Conservation (phyloP, 1,140 invertebrate genomes). For the Listronotus oregonensis region DNA sequence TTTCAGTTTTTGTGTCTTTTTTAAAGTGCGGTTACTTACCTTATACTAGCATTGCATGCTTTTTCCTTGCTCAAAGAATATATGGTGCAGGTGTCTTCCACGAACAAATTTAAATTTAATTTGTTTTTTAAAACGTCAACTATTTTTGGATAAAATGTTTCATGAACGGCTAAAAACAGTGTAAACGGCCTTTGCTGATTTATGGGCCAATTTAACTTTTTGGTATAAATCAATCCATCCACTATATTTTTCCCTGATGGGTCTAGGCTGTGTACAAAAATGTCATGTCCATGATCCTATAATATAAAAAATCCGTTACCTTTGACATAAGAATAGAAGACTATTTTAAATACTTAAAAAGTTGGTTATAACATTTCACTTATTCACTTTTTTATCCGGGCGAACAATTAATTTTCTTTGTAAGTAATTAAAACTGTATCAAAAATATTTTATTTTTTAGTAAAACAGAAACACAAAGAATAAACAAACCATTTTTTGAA, state of each 20-base stretch:
- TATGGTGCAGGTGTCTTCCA: not conserved
- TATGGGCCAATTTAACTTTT: not conserved
- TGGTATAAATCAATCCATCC: not conserved
- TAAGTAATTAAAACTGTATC: too few species aligned
- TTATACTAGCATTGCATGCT: not conserved
- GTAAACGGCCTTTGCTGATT: not conserved
- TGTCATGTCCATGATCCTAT: constrained; percentile 13
- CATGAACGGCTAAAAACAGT: constrained; percentile 10
- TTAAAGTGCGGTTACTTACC: too few species aligned
- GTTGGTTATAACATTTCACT: too few species aligned
- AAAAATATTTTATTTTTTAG: too few species aligned
- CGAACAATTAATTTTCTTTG: too few species aligned
- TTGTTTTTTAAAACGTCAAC: not conserved
- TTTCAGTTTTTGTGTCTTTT: too few species aligned
- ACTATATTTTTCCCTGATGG: constrained; percentile 10
- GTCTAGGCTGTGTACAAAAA: constrained; percentile 19
- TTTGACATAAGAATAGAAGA: too few species aligned
- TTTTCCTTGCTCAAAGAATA: not conserved
- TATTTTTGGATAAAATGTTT: constrained; percentile 5
- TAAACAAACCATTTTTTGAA: too few species aligned
- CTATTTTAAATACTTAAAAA: too few species aligned
- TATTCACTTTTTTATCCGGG: too few species aligned
- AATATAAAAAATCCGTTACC: not conserved
- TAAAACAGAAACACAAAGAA: too few species aligned
- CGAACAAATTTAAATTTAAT: not conserved